Conservation (phyloP, 2,888 invertebrate species). For the Thereva unica region DNA sequence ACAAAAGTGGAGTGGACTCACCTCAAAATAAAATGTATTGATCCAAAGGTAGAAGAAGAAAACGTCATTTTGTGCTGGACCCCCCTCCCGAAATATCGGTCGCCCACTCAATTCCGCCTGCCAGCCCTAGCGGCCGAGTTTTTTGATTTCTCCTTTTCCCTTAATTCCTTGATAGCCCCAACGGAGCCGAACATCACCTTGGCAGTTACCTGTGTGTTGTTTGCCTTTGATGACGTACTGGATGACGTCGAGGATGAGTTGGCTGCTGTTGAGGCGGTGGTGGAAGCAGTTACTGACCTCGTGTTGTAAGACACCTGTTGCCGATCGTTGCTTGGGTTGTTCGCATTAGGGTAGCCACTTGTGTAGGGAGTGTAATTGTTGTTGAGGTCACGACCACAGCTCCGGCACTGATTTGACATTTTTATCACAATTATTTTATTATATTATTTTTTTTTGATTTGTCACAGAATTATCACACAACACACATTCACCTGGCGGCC, state of each 20-base stretch:
- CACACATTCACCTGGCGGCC: constrained; percentile 15
- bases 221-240: constrained; percentile 39
- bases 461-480: constrained; percentile 24
- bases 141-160: constrained; percentile 71
- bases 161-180: constrained; percentile 73
- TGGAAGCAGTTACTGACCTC: constrained; percentile 36
- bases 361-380: constrained; percentile 58
- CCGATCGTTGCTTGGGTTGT: constrained; percentile 51
- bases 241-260: constrained; percentile 21
- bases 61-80: no score
- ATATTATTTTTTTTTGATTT: no score
- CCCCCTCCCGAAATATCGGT: no score
- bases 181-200: constrained; percentile 76
- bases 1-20: no score
- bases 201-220: constrained; percentile 65
- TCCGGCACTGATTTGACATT: constrained; percentile 59
- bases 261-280: constrained; percentile 16
- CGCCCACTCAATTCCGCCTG: constrained; percentile 51
- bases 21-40: no score
- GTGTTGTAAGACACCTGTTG: constrained; percentile 37
- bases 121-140: constrained; percentile 59
- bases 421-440: constrained; percentile 38
- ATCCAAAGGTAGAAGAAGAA: no score
- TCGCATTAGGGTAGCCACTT: constrained; percentile 55
- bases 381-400: constrained; percentile 59